phyloP scores from a whole-genome alignment of 2,113 vertebrate species.

The Suricata suricatta region DNA sequence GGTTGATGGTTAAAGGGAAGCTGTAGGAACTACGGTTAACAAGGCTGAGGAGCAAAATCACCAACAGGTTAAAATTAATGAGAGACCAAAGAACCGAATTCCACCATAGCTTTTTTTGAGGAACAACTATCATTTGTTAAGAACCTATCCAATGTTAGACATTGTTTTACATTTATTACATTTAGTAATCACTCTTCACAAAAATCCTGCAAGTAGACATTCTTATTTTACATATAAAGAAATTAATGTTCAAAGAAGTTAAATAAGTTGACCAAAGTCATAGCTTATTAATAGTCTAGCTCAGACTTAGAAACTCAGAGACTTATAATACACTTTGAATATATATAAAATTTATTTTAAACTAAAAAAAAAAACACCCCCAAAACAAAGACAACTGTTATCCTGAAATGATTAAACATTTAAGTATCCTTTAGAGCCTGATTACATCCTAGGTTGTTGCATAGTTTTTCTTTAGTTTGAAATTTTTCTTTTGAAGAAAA shows the following conservation, averaged over 20 bases:
- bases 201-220: not conserved
- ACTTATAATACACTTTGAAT: not conserved
- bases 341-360: not conserved
- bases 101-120: not conserved
- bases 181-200: not conserved
- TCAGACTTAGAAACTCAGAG: not conserved
- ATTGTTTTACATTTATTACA: slow-evolving; percentile 5
- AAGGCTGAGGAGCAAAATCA: not conserved
- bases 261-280: not conserved
- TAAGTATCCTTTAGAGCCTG: not conserved
- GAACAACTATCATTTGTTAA: not conserved
- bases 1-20: slow-evolving; percentile 6
- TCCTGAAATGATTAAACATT: slow-evolving; percentile 29
- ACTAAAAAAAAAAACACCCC: not conserved
- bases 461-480: not conserved
- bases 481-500: slow-evolving; percentile 28
- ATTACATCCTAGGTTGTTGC: slow-evolving; percentile 10
- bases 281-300: not conserved
- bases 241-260: slow-evolving; percentile 29
- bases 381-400: not conserved
- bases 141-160: not conserved
- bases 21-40: not conserved
- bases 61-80: not conserved
- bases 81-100: slow-evolving; percentile 20
- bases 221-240: slow-evolving; percentile 1